These are phyloP conservation scores for Rissa tridactyla DNA, from an alignment of 2,113 vertebrate genomes.

Conservation along the genomic window DNA sequence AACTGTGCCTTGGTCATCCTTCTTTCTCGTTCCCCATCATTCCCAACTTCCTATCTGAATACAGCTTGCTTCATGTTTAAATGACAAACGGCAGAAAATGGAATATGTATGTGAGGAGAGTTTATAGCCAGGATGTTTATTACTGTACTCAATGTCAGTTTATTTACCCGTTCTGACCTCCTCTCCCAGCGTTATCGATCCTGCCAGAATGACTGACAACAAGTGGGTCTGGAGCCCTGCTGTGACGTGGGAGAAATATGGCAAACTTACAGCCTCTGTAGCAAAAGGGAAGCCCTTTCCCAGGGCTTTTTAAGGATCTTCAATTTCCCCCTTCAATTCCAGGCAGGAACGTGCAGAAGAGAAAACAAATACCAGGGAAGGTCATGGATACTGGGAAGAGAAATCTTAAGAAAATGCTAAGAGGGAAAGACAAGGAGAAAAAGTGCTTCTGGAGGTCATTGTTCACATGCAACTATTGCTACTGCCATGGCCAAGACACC, in stretches of 20 bases:
- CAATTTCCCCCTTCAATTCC: not conserved
- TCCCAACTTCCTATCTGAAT: not conserved
- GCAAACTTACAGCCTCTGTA: not conserved
- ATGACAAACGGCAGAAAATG: not conserved
- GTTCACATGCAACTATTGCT: not conserved
- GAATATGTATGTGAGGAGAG: not conserved
- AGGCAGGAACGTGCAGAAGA: not conserved
- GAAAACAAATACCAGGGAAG: not conserved
- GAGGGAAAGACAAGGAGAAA: not conserved
- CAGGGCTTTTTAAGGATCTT: not conserved
- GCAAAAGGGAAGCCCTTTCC: not conserved
- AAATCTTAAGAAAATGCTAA: not conserved
- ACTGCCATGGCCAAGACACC: not conserved
- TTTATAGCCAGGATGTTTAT: not conserved
- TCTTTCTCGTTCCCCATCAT: not conserved
- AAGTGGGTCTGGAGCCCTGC: not conserved
- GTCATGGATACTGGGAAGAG: not conserved
- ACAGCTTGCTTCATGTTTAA: not conserved
- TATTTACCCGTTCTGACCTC: not conserved
- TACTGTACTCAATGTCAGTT: not conserved
- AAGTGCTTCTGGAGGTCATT: not conserved
- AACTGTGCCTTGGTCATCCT: not conserved
- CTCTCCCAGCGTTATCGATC: rapidly evolving
- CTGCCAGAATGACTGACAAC: not conserved
- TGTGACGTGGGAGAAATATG: rapidly evolving